Evolutionary conservation across 2,888 invertebrate genomes (phyloP), one percentile per base, ranked within the genome.

Genomic region (Pristionchus japonicus): DNA sequence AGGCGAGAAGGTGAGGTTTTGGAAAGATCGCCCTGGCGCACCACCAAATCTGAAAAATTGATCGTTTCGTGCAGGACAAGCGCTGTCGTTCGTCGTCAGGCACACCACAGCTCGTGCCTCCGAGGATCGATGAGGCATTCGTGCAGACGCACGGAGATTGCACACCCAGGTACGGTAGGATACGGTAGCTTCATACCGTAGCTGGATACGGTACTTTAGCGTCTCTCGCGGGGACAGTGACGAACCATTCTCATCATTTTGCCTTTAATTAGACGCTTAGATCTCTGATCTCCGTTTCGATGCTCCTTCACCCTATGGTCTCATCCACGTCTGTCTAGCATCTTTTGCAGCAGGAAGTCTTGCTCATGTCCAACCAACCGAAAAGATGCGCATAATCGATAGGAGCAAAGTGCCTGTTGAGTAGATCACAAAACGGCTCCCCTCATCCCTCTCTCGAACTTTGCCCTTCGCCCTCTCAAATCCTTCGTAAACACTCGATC

Each of bases 81-180:
- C 82, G 82, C 11, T 34, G 43, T 34, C 82, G 82, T 9, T 83
- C 82, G 11, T 49, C 82, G 20, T 83, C 82, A 13, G 82, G 82
- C 23, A 83, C 82, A 17, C 82, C 82, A 52, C 82, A 83, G 34
- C 17, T 83, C 23, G 37, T 31, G 2, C 52, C 82, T 11, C 52
- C 82, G 3, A 31, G 82, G 17, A 83, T 83, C 34, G 82, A 83
- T 34, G 82, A 83, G 20, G 31, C 49, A 52, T 83, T 52, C 82
- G 82, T 83, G 34, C 52, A 49, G 34, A 34, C 31, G 9, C 82
- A 83, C 20, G 82, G 82, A 34, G 82, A 83, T 43, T 83, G 82
- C 82, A 83, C 82, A 27, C 82, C 82, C 15, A 83, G 82, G 82
- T 83, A 34, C 34, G 47, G 49, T 80, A 70, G 70, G 37, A 20